Conservation (phyloP, 2,888 invertebrate genomes). For the Steromphala cineraria region DNA sequence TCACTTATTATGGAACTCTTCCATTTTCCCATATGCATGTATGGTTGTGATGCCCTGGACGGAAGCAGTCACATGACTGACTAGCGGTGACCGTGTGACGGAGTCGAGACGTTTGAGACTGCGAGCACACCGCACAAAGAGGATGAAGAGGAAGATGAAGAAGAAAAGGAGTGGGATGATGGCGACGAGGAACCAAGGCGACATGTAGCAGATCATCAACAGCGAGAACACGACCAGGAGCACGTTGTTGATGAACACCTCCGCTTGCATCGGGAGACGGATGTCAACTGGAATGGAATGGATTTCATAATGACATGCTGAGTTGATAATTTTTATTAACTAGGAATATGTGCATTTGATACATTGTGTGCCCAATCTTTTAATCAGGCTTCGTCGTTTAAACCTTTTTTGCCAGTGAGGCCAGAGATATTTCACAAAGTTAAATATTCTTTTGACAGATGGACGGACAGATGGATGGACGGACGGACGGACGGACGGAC, state of each 20-base stretch:
- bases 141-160: slow-evolving; percentile 72
- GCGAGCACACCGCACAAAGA: slow-evolving; percentile 74
- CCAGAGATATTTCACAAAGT: too few relatives aligned
- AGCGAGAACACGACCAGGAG: slow-evolving; percentile 85
- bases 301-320: too few relatives aligned
- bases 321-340: too few relatives aligned
- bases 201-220: slow-evolving; percentile 88
- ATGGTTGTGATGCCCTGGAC: slow-evolving; percentile 80
- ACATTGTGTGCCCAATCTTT: too few relatives aligned
- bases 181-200: slow-evolving; percentile 79
- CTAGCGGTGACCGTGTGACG: slow-evolving; percentile 78
- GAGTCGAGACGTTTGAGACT: slow-evolving; percentile 77
- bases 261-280: slow-evolving; percentile 78
- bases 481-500: too few relatives aligned
- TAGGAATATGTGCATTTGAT: too few relatives aligned
- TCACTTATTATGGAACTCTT: slow-evolving; percentile 66
- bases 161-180: slow-evolving; percentile 71
- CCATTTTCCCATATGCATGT: slow-evolving; percentile 80
- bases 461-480: too few relatives aligned
- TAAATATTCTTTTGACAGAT: too few relatives aligned
- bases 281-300: slow-evolving; percentile 60
- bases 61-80: slow-evolving; percentile 79
- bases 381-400: too few relatives aligned
- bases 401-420: too few relatives aligned
- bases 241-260: slow-evolving; percentile 79